Conservation (phyloP, 2,888 invertebrate genomes). For the Yponomeuta sedellus region DNA sequence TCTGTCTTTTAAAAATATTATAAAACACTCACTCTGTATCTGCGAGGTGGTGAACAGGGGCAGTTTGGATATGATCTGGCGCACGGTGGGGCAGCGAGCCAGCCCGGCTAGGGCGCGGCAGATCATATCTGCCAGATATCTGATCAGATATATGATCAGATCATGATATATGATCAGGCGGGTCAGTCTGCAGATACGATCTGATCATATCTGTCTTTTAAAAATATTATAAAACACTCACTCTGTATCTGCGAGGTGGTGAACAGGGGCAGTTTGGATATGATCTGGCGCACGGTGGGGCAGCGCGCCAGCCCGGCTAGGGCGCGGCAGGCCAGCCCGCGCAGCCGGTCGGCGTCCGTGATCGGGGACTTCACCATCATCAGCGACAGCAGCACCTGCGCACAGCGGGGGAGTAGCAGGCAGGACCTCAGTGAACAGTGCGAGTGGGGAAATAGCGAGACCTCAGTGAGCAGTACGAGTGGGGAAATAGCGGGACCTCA, state of each 20-base stretch:
- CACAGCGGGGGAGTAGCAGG: too few species aligned
- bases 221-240: slow-evolving; percentile 51
- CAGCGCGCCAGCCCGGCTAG: slow-evolving; percentile 95
- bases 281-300: slow-evolving; percentile 94
- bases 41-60: slow-evolving; percentile 96
- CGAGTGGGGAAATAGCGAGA: too few species aligned
- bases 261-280: slow-evolving; percentile 95
- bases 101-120: slow-evolving; percentile 95
- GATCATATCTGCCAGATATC: slow-evolving; percentile 88
- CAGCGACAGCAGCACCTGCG: slow-evolving; percentile 86
- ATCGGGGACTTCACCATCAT: slow-evolving; percentile 96
- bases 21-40: slow-evolving; percentile 83
- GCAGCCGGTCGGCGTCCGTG: slow-evolving; percentile 96
- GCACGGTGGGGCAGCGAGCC: slow-evolving; percentile 93
- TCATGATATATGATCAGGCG: too few species aligned
- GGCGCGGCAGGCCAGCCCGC: slow-evolving; percentile 95
- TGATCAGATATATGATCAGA: too few species aligned
- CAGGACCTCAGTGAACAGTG: too few species aligned
- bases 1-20: too few species aligned
- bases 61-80: slow-evolving; percentile 96
- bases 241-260: slow-evolving; percentile 94
- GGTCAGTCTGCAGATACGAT: too few species aligned
- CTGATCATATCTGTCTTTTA: too few species aligned
- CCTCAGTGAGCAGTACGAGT: too few species aligned
- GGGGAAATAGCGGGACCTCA: too few species aligned